These are phyloP conservation scores for Aurelia coerulea DNA, from an alignment of 30 jellyfish, hydroid and myxozoan species.

Conservation along the genomic window DNA sequence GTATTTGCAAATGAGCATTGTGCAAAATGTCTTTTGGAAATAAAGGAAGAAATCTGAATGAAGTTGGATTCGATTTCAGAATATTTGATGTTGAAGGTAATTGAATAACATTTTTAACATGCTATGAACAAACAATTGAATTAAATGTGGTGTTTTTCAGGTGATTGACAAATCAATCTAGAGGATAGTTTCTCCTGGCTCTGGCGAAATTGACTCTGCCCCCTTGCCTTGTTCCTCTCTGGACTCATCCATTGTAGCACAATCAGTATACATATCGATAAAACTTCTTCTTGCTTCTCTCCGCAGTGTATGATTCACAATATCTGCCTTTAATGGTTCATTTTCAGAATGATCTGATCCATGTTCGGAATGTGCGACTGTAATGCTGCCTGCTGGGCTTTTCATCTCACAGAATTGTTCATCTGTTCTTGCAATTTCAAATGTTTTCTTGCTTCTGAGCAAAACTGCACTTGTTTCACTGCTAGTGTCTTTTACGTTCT, in stretches of 20 bases:
- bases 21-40: too few species aligned
- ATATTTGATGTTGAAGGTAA: too few species aligned
- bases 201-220: background rate
- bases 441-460: conserved; percentile 29
- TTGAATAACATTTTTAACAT: too few species aligned
- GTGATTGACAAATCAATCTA: background rate
- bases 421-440: background rate
- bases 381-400: conserved; percentile 63
- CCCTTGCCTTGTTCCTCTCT: background rate
- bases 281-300: conserved; percentile 22
- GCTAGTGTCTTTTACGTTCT: conserved; percentile 5
- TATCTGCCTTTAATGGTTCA: conserved; percentile 52
- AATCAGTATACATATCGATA: conserved; percentile 59
- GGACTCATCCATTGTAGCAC: background rate
- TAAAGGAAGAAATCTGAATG: too few species aligned
- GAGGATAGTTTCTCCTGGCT: background rate
- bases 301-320: conserved; percentile 36
- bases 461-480: background rate
- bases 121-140: too few species aligned
- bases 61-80: too few species aligned
- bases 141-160: too few species aligned
- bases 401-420: conserved; percentile 30
- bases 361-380: background rate
- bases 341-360: conserved; percentile 39
- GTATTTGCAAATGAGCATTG: too few species aligned